Evolutionary conservation across 2,888 invertebrate genomes (phyloP).

Genomic region (Trilocha varians): DNA sequence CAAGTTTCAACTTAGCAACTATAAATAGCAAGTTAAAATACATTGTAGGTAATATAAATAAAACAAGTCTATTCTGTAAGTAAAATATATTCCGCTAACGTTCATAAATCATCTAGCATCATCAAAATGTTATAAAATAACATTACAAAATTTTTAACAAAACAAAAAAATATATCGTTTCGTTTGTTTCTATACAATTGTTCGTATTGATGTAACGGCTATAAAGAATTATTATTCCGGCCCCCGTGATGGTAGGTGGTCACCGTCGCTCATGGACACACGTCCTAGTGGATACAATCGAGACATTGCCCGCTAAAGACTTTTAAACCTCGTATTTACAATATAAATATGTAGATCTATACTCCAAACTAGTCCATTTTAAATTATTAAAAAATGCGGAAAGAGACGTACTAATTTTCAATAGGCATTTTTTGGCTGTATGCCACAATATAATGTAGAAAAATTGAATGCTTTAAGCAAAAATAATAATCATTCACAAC

Average conservation of each 20-base stretch:
- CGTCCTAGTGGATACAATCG: too few species aligned
- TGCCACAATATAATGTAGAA: neutral
- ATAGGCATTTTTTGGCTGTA: neutral
- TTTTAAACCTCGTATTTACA: neutral
- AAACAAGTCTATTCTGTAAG: constrained; percentile 33
- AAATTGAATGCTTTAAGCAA: too few species aligned
- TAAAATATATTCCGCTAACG: constrained; percentile 64
- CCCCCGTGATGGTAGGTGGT: too few species aligned
- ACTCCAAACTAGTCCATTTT: constrained; percentile 3
- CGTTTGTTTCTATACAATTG: neutral
- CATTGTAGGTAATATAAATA: too few species aligned
- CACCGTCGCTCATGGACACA: too few species aligned
- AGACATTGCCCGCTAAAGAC: too few species aligned
- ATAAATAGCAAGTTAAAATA: too few species aligned
- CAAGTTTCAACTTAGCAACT: too few species aligned
- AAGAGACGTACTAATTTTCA: neutral
- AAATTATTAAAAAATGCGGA: neutral
- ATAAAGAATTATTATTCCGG: neutral
- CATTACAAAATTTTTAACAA: constrained; percentile 1
- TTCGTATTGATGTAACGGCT: neutral
- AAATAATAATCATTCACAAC: too few species aligned
- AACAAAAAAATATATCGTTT: neutral
- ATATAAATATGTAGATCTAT: constrained; percentile 9
- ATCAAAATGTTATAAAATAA: constrained; percentile 29
- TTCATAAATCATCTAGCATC: constrained; percentile 47